phyloP scores from a whole-genome alignment of 2,888 invertebrate genomes.

The Athalia circularis region DNA sequence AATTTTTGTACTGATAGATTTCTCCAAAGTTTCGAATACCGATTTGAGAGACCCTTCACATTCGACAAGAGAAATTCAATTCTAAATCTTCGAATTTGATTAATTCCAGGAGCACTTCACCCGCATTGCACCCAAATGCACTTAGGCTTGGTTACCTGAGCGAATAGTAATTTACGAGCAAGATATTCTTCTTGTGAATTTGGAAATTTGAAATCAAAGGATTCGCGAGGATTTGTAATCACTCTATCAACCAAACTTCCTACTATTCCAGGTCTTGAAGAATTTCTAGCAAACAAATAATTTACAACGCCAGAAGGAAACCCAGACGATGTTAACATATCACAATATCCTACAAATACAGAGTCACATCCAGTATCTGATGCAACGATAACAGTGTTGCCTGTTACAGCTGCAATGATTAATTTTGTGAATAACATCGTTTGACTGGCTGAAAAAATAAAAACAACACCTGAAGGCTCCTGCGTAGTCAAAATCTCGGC shows the following conservation, averaged over 20 bases:
- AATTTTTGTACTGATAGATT: no score
- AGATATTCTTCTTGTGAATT: neutral
- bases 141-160: neutral
- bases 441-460: constrained; percentile 42
- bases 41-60: no score
- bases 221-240: neutral
- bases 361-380: neutral
- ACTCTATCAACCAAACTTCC: neutral
- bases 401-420: constrained; percentile 51
- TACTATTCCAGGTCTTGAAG: neutral
- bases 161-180: neutral
- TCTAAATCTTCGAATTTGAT: neutral
- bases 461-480: constrained; percentile 52
- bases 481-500: constrained; percentile 52
- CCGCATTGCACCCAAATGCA: constrained; percentile 27
- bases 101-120: neutral
- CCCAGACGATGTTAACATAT: constrained; percentile 52
- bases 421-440: constrained; percentile 50
- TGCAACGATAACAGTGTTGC: constrained; percentile 51
- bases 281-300: constrained; percentile 32
- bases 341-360: constrained; percentile 50
- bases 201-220: neutral
- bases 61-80: neutral
- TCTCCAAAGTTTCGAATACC: no score
- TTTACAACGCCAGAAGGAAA: constrained; percentile 54